Conservation (phyloP, 2,888 invertebrate species). For the Drosophila merina region DNA sequence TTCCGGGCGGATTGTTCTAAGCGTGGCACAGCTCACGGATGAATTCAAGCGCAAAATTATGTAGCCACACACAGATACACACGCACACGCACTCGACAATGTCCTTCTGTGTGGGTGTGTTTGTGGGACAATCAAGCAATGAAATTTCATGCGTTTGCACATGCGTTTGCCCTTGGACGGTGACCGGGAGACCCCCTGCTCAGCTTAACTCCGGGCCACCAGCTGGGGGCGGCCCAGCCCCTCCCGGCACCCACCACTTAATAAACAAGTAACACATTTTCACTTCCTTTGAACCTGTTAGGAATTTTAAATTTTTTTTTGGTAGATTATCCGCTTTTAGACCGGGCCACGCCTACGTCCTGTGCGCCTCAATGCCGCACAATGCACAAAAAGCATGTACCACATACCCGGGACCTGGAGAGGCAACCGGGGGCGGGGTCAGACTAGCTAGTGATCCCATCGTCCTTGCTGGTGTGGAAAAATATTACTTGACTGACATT, state of each 20-base stretch:
- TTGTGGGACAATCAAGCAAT: slow-evolving; percentile 79
- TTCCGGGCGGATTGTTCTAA: slow-evolving; percentile 46
- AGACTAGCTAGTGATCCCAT: slow-evolving; percentile 38
- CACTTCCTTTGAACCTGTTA: slow-evolving; percentile 79
- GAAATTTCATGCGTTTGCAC: slow-evolving; percentile 80
- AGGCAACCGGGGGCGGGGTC: not conserved
- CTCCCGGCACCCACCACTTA: slow-evolving; percentile 45
- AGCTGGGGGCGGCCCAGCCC: not conserved
- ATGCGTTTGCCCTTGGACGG: slow-evolving; percentile 60
- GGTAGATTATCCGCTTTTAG: slow-evolving; percentile 77
- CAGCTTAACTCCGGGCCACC: not conserved
- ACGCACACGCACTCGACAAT: slow-evolving; percentile 38
- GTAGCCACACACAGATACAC: slow-evolving; percentile 72
- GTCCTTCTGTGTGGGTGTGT: slow-evolving; percentile 47
- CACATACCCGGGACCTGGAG: slow-evolving; percentile 29
- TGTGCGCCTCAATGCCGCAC: slow-evolving; percentile 66
- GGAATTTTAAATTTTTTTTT: slow-evolving; percentile 70
- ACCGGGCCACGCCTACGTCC: slow-evolving; percentile 55
- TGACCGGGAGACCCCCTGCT: slow-evolving; percentile 11
- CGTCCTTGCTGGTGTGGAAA: slow-evolving; percentile 59
- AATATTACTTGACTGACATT: slow-evolving; percentile 80
- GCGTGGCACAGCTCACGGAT: slow-evolving; percentile 71
- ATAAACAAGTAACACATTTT: slow-evolving; percentile 79
- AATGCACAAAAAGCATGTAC: slow-evolving; percentile 76
- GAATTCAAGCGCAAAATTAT: slow-evolving; percentile 80